Base-by-base conservation (phyloP, 1,140 invertebrate genomes). In the Diachasma alloeum region DNA sequence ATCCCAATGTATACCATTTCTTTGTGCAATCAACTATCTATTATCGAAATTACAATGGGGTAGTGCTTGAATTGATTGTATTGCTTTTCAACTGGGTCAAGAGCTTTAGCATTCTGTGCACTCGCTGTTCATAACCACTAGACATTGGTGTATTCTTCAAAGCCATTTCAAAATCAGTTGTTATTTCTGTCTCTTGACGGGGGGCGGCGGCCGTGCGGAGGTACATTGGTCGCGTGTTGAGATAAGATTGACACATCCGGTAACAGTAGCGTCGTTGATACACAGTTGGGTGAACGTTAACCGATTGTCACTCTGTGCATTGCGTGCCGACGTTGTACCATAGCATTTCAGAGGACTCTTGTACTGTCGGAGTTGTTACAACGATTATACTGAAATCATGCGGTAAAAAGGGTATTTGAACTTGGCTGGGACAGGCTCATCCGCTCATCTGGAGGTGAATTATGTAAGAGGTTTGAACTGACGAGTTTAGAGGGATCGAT, bases 171-270 rank as follows among this genome's bases (percentile, higher is more conserved):
- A 59, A 59, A 59, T 59, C 19, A 8, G 53, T 24, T 59, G 53
- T 59, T 59, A 26, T 59, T n/a, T n/a, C n/a, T n/a, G n/a, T n/a
- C n/a, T n/a, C n/a, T 59, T 11, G 17, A 59, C 5, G 44, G 19
- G 9, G 53, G 22, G 36, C 4, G 36, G 36, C 9, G 9, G 3
- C n/a, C n/a, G 22, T 59, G 53, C 19, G n/a, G 53, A 59, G 22
- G 53, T 22, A 59, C 53, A 59, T 59, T 59, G 53, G 53, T 59
- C 53, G 53, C 53, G 53, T 59, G 53, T 26, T 59, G 17, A 22
- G 53, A 59, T 59, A 59, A 59, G 53, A 59, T 59, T 59, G 53
- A 59, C 53, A 59, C 53, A 59, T 59, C 53, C 53, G 53, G 53
- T 59, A 59, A 59, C 53, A 59, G 53, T 59, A 59, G 53, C 53